phyloP scores from a whole-genome alignment of 2,113 vertebrate species.

The Tychaedon coryphoeus region DNA sequence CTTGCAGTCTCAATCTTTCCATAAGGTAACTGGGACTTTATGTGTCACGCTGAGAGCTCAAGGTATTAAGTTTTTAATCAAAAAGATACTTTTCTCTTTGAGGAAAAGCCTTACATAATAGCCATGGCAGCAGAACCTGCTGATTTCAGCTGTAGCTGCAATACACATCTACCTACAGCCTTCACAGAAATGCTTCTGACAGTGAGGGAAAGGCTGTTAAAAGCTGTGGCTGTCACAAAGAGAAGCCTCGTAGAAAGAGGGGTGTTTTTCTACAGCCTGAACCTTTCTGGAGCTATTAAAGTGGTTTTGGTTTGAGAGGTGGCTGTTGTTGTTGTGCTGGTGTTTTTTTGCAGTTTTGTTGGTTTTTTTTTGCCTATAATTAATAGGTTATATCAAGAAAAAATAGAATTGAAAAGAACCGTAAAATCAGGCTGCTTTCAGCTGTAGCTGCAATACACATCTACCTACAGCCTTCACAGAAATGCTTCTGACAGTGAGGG shows the following conservation, averaged over 20 bases:
- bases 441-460: neutral
- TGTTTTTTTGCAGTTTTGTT: neutral
- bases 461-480: neutral
- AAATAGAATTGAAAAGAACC: no score
- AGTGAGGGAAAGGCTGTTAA: neutral
- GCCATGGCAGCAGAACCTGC: neutral
- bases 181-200: neutral
- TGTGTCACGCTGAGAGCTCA: neutral
- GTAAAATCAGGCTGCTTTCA: neutral
- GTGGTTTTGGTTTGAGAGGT: fast-evolving
- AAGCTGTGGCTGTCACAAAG: neutral
- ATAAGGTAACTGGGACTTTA: neutral
- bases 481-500: neutral
- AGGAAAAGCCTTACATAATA: neutral
- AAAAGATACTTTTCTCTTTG: neutral
- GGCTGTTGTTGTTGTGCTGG: neutral
- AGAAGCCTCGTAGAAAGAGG: neutral
- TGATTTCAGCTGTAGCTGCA: neutral
- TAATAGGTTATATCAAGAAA: no score
- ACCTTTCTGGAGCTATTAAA: neutral
- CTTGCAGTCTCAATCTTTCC: neutral
- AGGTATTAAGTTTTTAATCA: neutral
- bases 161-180: neutral
- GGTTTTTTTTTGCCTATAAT: no score
- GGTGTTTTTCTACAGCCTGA: neutral